phyloP scores from a whole-genome alignment of 2,113 vertebrate species.

The Catagonus wagneri region DNA sequence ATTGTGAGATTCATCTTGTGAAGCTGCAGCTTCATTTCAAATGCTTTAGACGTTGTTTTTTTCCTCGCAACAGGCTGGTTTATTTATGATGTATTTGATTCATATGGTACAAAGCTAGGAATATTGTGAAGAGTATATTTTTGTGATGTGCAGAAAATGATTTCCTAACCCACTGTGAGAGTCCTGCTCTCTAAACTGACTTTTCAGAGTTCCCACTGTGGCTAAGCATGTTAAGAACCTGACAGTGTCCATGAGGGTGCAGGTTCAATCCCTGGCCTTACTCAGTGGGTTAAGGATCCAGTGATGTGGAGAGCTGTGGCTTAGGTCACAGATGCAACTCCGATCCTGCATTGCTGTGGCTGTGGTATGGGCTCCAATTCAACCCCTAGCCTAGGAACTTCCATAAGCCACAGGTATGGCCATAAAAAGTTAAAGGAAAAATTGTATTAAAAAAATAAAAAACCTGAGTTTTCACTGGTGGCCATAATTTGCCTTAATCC shows the following conservation, averaged over 20 bases:
- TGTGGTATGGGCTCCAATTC: too few relatives aligned
- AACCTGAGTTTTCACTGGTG: background rate
- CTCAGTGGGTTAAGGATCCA: too few relatives aligned
- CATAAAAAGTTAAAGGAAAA: too few relatives aligned
- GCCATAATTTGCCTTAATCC: background rate
- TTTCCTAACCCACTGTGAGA: background rate
- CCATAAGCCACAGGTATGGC: too few relatives aligned
- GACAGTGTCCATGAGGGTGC: too few relatives aligned
- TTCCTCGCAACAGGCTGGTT: background rate
- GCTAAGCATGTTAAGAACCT: too few relatives aligned
- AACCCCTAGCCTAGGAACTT: too few relatives aligned
- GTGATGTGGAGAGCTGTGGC: too few relatives aligned
- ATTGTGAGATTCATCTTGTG: background rate
- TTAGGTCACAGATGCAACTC: too few relatives aligned
- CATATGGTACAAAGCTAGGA: background rate
- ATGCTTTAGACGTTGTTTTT: background rate
- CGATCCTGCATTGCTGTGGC: too few relatives aligned
- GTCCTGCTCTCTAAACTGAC: background rate
- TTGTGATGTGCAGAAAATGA: background rate
- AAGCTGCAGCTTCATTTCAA: constrained; percentile 15
- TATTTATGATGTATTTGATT: background rate
- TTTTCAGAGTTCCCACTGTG: background rate
- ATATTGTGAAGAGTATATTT: background rate
- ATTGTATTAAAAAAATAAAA: too few relatives aligned
- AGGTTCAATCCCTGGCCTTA: too few relatives aligned